Evolutionary conservation across 2,888 invertebrate genomes (phyloP).

Genomic region (Torymus auratus): DNA sequence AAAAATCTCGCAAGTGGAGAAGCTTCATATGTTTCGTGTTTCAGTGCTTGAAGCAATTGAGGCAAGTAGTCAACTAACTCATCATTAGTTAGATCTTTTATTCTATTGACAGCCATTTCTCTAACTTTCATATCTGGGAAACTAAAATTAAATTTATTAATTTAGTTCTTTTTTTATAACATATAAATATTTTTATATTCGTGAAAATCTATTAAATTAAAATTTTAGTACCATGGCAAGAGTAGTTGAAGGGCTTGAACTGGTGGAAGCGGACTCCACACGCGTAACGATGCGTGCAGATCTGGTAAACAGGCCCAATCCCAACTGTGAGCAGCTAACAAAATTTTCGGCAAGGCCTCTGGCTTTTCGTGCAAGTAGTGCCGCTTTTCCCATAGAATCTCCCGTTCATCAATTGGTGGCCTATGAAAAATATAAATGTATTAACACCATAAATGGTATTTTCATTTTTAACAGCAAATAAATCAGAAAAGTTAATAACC

Average conservation of each 20-base stretch:
- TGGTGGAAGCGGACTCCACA: conserved; percentile 92
- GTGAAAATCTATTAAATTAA: not conserved
- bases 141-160: conserved; percentile 76
- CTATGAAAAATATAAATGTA: conserved; percentile 68
- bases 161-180: conserved; percentile 28
- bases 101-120: conserved; percentile 88
- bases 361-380: conserved; percentile 91
- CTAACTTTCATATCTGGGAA: conserved; percentile 95
- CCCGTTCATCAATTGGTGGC: conserved; percentile 84
- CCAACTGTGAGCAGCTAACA: conserved; percentile 93
- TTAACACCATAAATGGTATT: conserved; percentile 11
- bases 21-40: conserved; percentile 93
- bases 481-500: conserved; percentile 64
- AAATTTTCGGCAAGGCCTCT: conserved; percentile 90
- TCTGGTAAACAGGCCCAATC: conserved; percentile 92
- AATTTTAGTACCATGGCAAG: conserved; percentile 86
- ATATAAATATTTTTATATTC: conserved; percentile 10
- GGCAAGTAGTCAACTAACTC: conserved; percentile 94
- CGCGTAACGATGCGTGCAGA: conserved; percentile 89
- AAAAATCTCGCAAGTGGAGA: conserved; percentile 90
- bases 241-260: conserved; percentile 94
- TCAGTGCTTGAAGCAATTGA: conserved; percentile 93
- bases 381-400: conserved; percentile 95
- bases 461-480: conserved; percentile 2
- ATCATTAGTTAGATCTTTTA: conserved; percentile 88